Base-by-base conservation (phyloP, 2,113 vertebrate genomes). In the Camelus bactrianus region DNA sequence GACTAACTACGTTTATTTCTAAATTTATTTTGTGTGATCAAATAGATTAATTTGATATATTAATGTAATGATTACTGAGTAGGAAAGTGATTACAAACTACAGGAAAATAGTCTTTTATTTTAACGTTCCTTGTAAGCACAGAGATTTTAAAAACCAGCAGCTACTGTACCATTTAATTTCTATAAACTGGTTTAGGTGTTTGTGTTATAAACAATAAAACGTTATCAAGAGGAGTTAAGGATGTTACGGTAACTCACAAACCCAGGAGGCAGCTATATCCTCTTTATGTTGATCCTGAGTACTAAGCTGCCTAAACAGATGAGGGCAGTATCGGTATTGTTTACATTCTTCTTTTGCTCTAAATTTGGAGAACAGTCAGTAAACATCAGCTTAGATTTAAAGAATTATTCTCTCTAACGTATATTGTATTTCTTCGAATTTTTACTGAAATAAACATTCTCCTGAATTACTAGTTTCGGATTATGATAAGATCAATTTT, bases 1-100 rank as follows among this genome's bases (percentile, higher is more conserved):
- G 20, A 54, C 8, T 65, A 10, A 56, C n/a, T 42, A 52, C 20
- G 69, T 48, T 10, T 91, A 77, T 22, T 93, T 92, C 28, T 82
- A 90, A 26, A 10, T 77, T 76, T 80, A 24, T 38, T 81, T 56
- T 32, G 1, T 70, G 11, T 75, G 52, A 52, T 76, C 56, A 92
- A 60, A 17, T 79, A 75, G 14, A 76, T 58, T 83, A 52, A 90
- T 80, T 54, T 84, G 62, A 96, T 84, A 84, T 75, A 48, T 15
- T 72, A 72, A 72, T 48, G 8, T 58, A 89, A 65, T 52, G n/a
- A 72, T 92, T 84, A 56, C 26, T 89, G 13, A 65, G 3, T 46
- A 64, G 8, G 35, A 72, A 4, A 12, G 1, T 83, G 50, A 80
- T n/a, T 69, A 7, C 3, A 64, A 58, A 48, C 16, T 70, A 56